Base-by-base conservation (phyloP, 1,140 invertebrate species). In the Eumaeus atala region DNA sequence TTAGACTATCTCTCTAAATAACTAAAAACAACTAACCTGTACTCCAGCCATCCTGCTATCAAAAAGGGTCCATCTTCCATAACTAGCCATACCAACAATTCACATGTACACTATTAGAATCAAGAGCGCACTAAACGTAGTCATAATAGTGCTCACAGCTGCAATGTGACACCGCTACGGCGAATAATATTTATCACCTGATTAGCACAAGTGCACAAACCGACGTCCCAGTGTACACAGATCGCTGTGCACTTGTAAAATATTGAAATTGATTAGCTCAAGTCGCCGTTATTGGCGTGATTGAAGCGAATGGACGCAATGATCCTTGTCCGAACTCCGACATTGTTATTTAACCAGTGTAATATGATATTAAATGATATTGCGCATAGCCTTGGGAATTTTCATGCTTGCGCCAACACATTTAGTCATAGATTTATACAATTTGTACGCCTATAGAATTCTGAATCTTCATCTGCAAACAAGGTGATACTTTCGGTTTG, bases 161-260 rank as follows among this genome's bases (percentile, higher is more conserved):
- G 42, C 34, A 47, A 54, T 54, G 34, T 54, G 28, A 54, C 51
- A 66, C 58, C 61, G 69, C 61, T 61, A 72, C 67, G 51, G 60
- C 64, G 72, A 72, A 72, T 66, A 75, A 69, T 74, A 67, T 84
- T 86, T 86, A 84, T 77, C 74, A 79, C 77, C 79, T 83, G 71
- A 83, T 86, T 83, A 86, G 78, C 79, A 70, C 67, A 72, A 78
- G 70, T 83, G 74, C 74, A 80, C 83, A 74, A 83, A 86, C 75
- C 75, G 72, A 61, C 74, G 66, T 62, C 66, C 59, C 58, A 36
- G 47, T 44, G 49, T 35, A 56, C 61, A 56, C 59, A 34, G 49
- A 54, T 50, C 56, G 51, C 18, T 33, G 51, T 56, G 44, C 37
- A 33, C 48, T 54, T 42, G 40, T 62, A 59, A 70, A 77, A 66